Percentiles rank a stretch among this genome's conserved stretches.
Conservation (phyloP, 2,113 vertebrate genomes). For the Nothoprocta pentlandii region DNA sequence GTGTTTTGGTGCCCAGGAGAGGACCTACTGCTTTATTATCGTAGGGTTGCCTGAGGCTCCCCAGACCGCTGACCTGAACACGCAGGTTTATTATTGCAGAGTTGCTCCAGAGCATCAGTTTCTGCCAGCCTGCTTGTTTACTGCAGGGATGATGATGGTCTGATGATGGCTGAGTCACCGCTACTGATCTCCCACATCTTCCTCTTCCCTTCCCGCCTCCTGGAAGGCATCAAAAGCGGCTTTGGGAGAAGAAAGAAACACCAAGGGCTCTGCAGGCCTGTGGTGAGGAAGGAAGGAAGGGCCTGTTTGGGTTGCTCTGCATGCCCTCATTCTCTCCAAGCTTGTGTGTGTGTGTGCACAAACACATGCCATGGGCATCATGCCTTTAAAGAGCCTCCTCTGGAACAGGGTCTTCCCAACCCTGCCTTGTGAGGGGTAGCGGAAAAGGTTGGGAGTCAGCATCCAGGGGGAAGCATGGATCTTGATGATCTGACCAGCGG, state of each 20-base stretch:
- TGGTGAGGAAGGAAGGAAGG: not conserved
- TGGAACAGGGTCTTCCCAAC: not conserved
- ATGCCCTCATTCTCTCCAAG: not conserved
- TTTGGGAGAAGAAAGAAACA: not conserved
- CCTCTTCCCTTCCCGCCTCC: not conserved
- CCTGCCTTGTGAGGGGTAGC: not conserved
- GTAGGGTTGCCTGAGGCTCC: not conserved
- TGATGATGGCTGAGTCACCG: not conserved
- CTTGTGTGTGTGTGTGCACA: not conserved
- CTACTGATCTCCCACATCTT: not conserved
- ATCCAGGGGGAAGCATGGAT: not conserved
- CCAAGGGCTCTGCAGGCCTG: not conserved
- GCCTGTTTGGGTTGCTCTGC: not conserved
- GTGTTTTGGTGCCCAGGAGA: not conserved
- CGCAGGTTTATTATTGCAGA: not conserved
- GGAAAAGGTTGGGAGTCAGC: not conserved
- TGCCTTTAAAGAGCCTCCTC: not conserved
- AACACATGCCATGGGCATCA: not conserved
- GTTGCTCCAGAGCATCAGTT: rapidly evolving
- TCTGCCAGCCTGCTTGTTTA: not conserved
- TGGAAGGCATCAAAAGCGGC: not conserved
- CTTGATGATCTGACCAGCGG: not conserved
- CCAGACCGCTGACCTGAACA: not conserved
- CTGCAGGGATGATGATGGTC: not conserved
- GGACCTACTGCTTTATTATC: not conserved